Conservation (phyloP, 2,888 invertebrate species). For the Cenopis cana region DNA sequence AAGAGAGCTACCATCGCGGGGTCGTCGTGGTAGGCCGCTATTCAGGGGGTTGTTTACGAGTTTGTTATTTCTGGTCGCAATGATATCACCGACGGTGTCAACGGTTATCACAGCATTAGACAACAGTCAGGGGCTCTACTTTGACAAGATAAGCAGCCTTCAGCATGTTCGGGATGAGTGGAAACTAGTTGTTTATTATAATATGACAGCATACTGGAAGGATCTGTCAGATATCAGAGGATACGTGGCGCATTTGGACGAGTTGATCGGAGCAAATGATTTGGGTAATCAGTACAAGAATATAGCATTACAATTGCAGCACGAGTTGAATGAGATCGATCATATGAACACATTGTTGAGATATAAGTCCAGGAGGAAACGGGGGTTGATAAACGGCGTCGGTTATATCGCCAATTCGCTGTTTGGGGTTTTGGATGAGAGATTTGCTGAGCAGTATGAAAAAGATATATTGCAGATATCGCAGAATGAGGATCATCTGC, state of each 20-base stretch:
- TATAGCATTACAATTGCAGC: neutral
- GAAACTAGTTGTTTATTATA: constrained; percentile 18
- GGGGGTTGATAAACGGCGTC: neutral
- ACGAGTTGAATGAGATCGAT: neutral
- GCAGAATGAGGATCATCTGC: too few relatives aligned
- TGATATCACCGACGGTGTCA: neutral
- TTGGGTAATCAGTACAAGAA: neutral
- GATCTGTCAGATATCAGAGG: neutral
- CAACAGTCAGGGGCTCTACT: neutral
- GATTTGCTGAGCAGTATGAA: too few relatives aligned
- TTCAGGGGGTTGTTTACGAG: neutral
- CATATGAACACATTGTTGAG: neutral
- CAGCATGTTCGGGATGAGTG: constrained; percentile 12
- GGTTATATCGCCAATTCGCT: too few relatives aligned
- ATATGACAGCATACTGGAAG: constrained; percentile 14
- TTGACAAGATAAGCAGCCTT: constrained; percentile 7
- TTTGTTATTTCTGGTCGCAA: neutral
- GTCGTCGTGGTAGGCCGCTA: neutral
- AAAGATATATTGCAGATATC: too few relatives aligned
- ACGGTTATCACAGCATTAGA: constrained; percentile 14
- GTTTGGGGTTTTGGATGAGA: too few relatives aligned
- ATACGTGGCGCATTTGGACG: constrained; percentile 9
- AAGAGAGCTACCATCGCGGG: neutral
- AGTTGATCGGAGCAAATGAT: neutral
- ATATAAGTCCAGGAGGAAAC: neutral